phyloP scores from a whole-genome alignment of 2,888 invertebrate genomes.

The Trimorus sp. region DNA sequence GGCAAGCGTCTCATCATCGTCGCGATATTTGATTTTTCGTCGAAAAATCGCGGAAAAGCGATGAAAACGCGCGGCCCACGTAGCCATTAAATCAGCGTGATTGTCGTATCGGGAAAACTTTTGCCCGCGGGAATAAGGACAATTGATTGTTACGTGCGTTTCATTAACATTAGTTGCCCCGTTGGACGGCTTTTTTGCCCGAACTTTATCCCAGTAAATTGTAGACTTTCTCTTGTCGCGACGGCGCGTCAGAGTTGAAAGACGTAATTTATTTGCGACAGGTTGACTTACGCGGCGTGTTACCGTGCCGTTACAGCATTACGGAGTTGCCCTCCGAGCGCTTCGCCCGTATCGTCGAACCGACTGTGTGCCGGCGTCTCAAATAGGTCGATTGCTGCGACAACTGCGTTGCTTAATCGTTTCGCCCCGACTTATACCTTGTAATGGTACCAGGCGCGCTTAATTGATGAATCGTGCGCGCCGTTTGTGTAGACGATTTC shows the following conservation, averaged over 20 bases:
- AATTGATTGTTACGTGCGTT: slow-evolving; percentile 23
- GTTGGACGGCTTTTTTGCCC: slow-evolving; percentile 1
- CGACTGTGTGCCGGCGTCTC: slow-evolving; percentile 64
- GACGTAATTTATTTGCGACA: slow-evolving; percentile 63
- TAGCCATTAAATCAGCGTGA: background rate
- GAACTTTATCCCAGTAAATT: slow-evolving; percentile 47
- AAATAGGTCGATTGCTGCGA: slow-evolving; percentile 71
- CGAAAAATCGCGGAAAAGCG: background rate
- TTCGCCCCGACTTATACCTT: slow-evolving; percentile 44
- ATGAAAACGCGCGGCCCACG: background rate
- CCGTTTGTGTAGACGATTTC: slow-evolving; percentile 9
- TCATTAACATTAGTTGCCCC: slow-evolving; percentile 31
- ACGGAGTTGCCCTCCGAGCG: slow-evolving; percentile 60
- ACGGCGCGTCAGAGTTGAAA: slow-evolving; percentile 51
- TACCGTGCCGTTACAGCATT: slow-evolving; percentile 67
- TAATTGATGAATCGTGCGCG: slow-evolving; percentile 34
- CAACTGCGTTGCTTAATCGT: slow-evolving; percentile 66
- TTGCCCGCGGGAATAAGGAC: slow-evolving; percentile 4
- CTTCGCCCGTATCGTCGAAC: slow-evolving; percentile 18
- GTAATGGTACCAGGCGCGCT: slow-evolving; percentile 27
- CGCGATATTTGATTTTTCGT: slow-evolving; percentile 15
- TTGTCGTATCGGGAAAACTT: background rate
- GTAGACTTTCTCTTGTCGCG: slow-evolving; percentile 43
- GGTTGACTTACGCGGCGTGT: slow-evolving; percentile 71
- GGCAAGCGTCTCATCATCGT: background rate